Evolutionary conservation across 2,113 vertebrate genomes (phyloP).

Genomic region (Benthochromis sp.): DNA sequence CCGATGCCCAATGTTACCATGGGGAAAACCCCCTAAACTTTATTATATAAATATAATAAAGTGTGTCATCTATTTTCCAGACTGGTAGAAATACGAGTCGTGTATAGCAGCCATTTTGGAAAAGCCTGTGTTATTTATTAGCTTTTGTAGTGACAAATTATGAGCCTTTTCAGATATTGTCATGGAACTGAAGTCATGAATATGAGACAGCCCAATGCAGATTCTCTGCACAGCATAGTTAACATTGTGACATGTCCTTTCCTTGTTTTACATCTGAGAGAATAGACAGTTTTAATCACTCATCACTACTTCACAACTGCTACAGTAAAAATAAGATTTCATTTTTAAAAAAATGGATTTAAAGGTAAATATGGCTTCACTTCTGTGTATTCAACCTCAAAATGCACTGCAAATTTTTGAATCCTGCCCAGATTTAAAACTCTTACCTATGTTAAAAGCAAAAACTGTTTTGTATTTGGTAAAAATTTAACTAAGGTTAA

Average conservation of each 20-base stretch:
- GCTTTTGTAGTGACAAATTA: background rate
- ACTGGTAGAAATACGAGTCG: background rate
- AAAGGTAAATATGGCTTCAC: background rate
- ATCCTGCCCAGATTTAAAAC: accelerated
- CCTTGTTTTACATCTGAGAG: background rate
- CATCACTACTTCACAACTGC: background rate
- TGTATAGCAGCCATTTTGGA: background rate
- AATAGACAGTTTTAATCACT: background rate
- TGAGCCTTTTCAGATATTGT: background rate
- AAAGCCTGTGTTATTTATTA: background rate
- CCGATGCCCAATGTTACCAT: accelerated
- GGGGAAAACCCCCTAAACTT: accelerated
- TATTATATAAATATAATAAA: background rate
- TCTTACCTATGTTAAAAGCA: accelerated
- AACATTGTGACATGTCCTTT: accelerated
- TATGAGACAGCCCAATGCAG: background rate
- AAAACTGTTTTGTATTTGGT: background rate
- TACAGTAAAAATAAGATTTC: background rate
- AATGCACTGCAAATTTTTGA: accelerated
- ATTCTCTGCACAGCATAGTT: background rate
- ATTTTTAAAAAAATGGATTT: accelerated
- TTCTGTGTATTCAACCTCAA: background rate
- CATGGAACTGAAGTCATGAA: background rate
- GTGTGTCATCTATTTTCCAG: background rate
- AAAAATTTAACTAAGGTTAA: accelerated